Evolutionary conservation across 92 coral and sea anemone genomes (phyloP).

Genomic region (Bergia sp.): DNA sequence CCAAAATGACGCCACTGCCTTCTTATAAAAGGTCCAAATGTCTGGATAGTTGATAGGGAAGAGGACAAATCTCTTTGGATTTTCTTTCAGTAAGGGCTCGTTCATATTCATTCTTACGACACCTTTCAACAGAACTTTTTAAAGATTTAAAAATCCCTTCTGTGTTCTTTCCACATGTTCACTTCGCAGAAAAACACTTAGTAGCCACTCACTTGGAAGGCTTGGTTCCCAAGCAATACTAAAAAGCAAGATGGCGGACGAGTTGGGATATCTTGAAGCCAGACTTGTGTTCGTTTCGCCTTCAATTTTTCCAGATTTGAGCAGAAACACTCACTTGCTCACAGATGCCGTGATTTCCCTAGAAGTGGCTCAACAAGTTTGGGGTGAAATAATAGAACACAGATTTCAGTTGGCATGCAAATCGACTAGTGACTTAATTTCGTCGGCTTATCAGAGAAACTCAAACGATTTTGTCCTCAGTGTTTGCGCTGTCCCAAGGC

Average conservation of each 20-base stretch:
- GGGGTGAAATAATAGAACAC: not conserved
- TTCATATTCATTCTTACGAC: conserved; percentile 12
- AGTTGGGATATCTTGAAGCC: conserved; percentile 18
- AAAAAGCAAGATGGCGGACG: conserved; percentile 56
- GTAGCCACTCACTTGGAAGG: conserved; percentile 12
- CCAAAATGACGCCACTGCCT: conserved; percentile 83
- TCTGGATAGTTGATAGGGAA: conserved; percentile 77
- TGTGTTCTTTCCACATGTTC: not conserved
- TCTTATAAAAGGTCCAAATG: conserved; percentile 78
- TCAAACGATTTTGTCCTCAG: conserved; percentile 24
- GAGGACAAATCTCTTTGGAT: conserved; percentile 72
- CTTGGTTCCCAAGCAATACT: conserved; percentile 16
- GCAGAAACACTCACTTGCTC: not conserved
- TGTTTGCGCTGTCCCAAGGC: conserved; percentile 24
- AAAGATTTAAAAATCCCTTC: too few relatives aligned
- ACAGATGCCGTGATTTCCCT: conserved; percentile 32
- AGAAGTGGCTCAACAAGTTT: not conserved
- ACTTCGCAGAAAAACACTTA: not conserved
- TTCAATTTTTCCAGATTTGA: conserved; percentile 22
- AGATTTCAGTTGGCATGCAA: conserved; percentile 50
- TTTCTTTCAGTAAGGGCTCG: conserved; percentile 72
- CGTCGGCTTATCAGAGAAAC: not conserved
- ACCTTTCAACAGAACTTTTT: too few relatives aligned
- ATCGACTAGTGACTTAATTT: conserved; percentile 18
- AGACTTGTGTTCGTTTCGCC: not conserved